phyloP scores from a whole-genome alignment of 2,888 invertebrate genomes.

The Parnassius smintheus region DNA sequence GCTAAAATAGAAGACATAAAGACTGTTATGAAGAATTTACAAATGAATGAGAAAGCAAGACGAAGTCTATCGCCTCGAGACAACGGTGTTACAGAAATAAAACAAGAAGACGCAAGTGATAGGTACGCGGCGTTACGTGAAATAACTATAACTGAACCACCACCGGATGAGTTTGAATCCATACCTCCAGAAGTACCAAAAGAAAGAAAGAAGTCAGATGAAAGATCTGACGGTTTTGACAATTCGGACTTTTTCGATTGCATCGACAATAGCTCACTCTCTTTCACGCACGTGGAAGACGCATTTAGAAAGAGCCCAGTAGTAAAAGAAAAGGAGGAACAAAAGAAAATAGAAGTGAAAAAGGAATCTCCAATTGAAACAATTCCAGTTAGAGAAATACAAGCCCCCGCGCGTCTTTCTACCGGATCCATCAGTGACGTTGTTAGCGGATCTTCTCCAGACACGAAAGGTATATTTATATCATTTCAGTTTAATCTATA shows the following conservation, averaged over 20 bases:
- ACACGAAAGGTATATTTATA: slow-evolving; percentile 70
- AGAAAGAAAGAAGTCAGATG: slow-evolving; percentile 74
- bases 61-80: slow-evolving; percentile 73
- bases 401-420: slow-evolving; percentile 77
- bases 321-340: slow-evolving; percentile 63
- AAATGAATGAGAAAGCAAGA: slow-evolving; percentile 57
- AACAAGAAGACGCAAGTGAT: slow-evolving; percentile 77
- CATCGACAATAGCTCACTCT: slow-evolving; percentile 75
- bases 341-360: slow-evolving; percentile 51
- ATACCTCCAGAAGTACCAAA: slow-evolving; percentile 72
- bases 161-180: slow-evolving; percentile 77
- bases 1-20: slow-evolving; percentile 74
- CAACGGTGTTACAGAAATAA: slow-evolving; percentile 63
- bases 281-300: slow-evolving; percentile 74
- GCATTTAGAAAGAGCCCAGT: slow-evolving; percentile 74
- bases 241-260: slow-evolving; percentile 77
- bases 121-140: slow-evolving; percentile 91
- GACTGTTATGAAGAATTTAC: slow-evolving; percentile 70
- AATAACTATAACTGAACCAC: slow-evolving; percentile 84
- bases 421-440: slow-evolving; percentile 84
- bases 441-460: slow-evolving; percentile 84
- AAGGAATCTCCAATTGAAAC: slow-evolving; percentile 49
- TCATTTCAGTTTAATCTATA: not conserved
- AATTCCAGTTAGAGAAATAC: slow-evolving; percentile 46
- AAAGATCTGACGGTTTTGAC: slow-evolving; percentile 77